A percentile compares a stretch with the other conserved stretches of the same genome.
These are phyloP conservation scores for Zaprionus kolodkinae DNA, from an alignment of 1,140 invertebrate genomes.

Conservation along the genomic window DNA sequence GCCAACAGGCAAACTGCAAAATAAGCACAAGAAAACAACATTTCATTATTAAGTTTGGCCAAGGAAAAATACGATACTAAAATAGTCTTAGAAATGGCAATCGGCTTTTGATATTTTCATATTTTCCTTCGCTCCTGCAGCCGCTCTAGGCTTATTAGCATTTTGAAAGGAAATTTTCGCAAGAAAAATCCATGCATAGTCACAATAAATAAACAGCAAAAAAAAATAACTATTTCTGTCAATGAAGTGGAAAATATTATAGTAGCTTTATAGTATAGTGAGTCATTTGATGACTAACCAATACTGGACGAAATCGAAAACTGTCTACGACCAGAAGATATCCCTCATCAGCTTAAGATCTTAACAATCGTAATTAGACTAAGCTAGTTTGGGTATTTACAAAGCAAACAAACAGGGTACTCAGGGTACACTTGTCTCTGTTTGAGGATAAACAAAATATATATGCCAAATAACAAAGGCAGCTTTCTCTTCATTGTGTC, in stretches of 20 bases:
- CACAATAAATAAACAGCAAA: slow-evolving; percentile 51
- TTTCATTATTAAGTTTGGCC: slow-evolving; percentile 57
- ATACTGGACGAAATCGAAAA: neutral
- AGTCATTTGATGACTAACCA: slow-evolving; percentile 19
- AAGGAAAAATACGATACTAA: slow-evolving; percentile 1
- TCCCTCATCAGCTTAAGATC: neutral
- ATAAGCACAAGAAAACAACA: slow-evolving; percentile 54
- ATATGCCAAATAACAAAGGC: slow-evolving; percentile 42
- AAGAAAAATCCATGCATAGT: slow-evolving; percentile 21
- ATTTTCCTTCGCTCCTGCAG: slow-evolving; percentile 11
- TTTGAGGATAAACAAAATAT: slow-evolving; percentile 3
- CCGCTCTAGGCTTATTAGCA: slow-evolving; percentile 59
- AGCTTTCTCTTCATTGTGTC: slow-evolving; percentile 24
- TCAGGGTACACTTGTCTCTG: neutral
- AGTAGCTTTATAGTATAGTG: neutral
- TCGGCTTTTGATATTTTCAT: slow-evolving; percentile 28
- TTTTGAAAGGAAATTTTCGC: slow-evolving; percentile 41
- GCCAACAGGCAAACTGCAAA: slow-evolving; percentile 50
- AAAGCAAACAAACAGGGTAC: neutral
- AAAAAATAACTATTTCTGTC: slow-evolving; percentile 3
- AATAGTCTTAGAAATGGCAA: slow-evolving; percentile 27
- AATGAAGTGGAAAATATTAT: slow-evolving; percentile 28
- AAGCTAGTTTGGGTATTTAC: neutral
- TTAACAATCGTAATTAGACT: neutral
- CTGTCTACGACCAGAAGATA: neutral